Percentiles rank a stretch among this genome's conserved stretches.
phyloP scores from a whole-genome alignment of 2,113 vertebrate species.

The Hippoglossus stenolepis region DNA sequence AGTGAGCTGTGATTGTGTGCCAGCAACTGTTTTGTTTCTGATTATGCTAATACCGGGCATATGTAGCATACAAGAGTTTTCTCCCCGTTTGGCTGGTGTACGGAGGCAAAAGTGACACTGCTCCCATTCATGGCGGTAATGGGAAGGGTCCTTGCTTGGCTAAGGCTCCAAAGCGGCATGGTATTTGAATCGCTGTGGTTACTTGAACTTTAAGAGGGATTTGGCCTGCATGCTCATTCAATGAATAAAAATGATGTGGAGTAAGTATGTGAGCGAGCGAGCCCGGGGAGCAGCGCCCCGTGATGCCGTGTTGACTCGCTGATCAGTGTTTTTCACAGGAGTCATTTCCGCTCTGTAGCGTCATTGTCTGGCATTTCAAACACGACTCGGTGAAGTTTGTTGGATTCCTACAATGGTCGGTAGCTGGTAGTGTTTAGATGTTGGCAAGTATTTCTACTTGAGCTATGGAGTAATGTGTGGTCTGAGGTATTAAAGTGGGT shows the following conservation, averaged over 20 bases:
- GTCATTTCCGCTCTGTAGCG: constrained; percentile 38
- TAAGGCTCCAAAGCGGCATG: constrained; percentile 56
- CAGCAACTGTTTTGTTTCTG: constrained; percentile 78
- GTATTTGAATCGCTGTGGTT: constrained; percentile 68
- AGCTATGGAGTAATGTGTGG: no score
- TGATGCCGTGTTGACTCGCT: constrained; percentile 38
- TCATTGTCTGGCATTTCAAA: constrained; percentile 27
- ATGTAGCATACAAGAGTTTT: constrained; percentile 56
- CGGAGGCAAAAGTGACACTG: constrained; percentile 49
- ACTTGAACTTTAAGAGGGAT: constrained; percentile 71
- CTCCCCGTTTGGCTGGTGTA: constrained; percentile 39
- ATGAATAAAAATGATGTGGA: constrained; percentile 65
- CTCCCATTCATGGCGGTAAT: constrained; percentile 46
- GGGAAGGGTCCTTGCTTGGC: constrained; percentile 49
- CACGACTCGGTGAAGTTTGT: neutral
- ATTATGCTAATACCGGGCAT: constrained; percentile 71
- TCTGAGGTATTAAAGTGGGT: no score
- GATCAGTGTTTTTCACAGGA: constrained; percentile 43
- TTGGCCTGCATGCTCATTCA: constrained; percentile 56
- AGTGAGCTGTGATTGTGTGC: constrained; percentile 76
- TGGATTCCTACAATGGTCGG: neutral
- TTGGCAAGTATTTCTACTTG: no score
- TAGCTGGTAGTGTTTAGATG: no score
- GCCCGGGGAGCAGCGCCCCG: constrained; percentile 12
- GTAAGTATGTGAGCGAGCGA: constrained; percentile 33